These are phyloP conservation scores for Vulpes lagopus DNA, from an alignment of 2,113 vertebrate species.

Conservation along the genomic window DNA sequence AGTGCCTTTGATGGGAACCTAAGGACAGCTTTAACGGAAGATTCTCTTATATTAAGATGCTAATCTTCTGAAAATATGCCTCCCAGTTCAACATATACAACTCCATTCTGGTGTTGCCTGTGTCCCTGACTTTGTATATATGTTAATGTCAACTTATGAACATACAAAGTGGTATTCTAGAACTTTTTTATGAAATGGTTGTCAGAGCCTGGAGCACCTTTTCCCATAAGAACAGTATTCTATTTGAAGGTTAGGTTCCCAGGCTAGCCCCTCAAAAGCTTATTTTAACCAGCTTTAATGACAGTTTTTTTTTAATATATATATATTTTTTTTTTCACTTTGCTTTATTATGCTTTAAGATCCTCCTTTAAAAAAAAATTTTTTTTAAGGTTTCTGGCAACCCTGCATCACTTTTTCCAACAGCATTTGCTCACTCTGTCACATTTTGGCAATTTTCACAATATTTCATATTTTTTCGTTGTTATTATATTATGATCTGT, in stretches of 20 bases:
- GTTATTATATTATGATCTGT: background rate
- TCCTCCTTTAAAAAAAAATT: too few species aligned
- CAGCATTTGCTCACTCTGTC: background rate
- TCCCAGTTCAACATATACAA: background rate
- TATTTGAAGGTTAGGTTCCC: background rate
- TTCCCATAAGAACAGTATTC: background rate
- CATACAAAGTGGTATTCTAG: background rate
- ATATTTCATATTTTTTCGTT: background rate
- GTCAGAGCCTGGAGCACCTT: background rate
- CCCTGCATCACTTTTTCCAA: background rate
- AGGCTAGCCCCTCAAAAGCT: background rate
- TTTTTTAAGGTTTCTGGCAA: background rate
- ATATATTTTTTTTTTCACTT: background rate
- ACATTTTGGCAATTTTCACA: background rate
- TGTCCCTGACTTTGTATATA: slow-evolving; percentile 8
- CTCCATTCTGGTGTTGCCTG: background rate
- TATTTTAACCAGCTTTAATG: background rate
- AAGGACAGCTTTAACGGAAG: background rate
- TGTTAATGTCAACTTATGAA: slow-evolving; percentile 14
- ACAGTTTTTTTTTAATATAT: background rate
- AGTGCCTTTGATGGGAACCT: background rate
- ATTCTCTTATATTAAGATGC: slow-evolving; percentile 18
- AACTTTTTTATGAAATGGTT: background rate
- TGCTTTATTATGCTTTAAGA: background rate
- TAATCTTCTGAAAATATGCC: slow-evolving; percentile 28